phyloP scores from a whole-genome alignment of 2,888 invertebrate genomes.

The Lottia scabra region DNA sequence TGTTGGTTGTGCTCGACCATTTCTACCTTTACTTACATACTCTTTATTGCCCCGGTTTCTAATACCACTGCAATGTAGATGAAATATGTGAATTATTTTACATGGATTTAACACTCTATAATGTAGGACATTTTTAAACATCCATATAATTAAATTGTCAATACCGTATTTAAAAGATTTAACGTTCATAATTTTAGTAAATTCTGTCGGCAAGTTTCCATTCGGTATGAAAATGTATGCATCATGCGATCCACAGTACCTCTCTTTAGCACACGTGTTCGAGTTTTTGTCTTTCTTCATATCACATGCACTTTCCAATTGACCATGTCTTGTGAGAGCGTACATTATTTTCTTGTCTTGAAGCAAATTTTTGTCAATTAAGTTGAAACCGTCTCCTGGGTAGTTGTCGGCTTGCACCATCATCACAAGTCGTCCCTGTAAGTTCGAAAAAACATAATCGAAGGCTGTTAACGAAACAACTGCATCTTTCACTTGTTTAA shows the following conservation, averaged over 20 bases:
- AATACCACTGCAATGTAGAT: slow-evolving; percentile 14
- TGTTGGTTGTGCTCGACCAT: neutral
- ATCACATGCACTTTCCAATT: slow-evolving; percentile 13
- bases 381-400: slow-evolving; percentile 14
- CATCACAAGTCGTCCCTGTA: slow-evolving; percentile 15
- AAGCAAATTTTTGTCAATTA: neutral
- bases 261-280: neutral
- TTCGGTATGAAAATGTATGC: slow-evolving; percentile 16
- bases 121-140: slow-evolving; percentile 8
- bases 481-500: slow-evolving; percentile 2
- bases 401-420: slow-evolving; percentile 17
- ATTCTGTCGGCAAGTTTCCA: neutral
- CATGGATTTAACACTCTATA: slow-evolving; percentile 22
- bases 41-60: neutral
- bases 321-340: slow-evolving; percentile 16
- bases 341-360: slow-evolving; percentile 8
- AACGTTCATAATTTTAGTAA: neutral
- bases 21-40: too few relatives aligned
- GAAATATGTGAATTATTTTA: slow-evolving; percentile 16
- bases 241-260: slow-evolving; percentile 17
- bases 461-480: neutral
- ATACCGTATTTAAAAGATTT: slow-evolving; percentile 1
- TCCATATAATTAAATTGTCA: slow-evolving; percentile 12
- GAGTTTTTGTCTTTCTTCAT: slow-evolving; percentile 10
- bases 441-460: slow-evolving; percentile 8